Conservation (phyloP, 2,113 vertebrate genomes). For the Lates calcarifer region DNA sequence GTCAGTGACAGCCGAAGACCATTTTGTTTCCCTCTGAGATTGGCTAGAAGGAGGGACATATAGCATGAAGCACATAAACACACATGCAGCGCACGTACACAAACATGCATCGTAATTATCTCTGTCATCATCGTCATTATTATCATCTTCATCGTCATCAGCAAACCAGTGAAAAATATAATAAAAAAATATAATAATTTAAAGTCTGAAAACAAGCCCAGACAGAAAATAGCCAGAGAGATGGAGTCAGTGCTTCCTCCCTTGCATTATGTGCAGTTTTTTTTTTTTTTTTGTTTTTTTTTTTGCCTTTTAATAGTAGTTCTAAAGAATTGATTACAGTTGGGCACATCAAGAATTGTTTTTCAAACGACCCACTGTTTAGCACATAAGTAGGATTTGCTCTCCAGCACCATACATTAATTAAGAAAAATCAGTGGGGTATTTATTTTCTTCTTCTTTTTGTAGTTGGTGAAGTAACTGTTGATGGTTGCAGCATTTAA, state of each 20-base stretch:
- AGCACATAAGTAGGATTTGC: constrained; percentile 8
- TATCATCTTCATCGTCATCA: not conserved
- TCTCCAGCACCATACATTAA: constrained; percentile 13
- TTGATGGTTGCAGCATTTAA: not conserved
- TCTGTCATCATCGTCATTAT: not conserved
- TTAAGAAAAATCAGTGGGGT: constrained; percentile 22
- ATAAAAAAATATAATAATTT: no score
- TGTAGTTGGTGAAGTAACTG: not conserved
- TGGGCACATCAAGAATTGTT: constrained; percentile 24
- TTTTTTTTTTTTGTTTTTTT: no score
- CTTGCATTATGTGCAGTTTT: constrained; percentile 1
- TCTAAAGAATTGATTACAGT: constrained; percentile 49
- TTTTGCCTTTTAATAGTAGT: not conserved
- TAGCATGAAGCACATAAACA: constrained; percentile 1
- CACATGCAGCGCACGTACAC: not conserved
- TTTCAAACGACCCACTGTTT: constrained; percentile 22
- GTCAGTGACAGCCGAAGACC: constrained; percentile 25
- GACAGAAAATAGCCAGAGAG: constrained; percentile 1
- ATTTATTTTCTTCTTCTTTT: constrained; percentile 17
- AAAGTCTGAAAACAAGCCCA: not conserved
- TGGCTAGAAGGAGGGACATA: constrained; percentile 3
- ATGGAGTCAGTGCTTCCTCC: not conserved
- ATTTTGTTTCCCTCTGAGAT: constrained; percentile 32
- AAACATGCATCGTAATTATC: constrained; percentile 19
- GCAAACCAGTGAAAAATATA: not conserved